Evolutionary conservation across 2,888 invertebrate species (phyloP).

Genomic region (Lasioglossum morio): DNA sequence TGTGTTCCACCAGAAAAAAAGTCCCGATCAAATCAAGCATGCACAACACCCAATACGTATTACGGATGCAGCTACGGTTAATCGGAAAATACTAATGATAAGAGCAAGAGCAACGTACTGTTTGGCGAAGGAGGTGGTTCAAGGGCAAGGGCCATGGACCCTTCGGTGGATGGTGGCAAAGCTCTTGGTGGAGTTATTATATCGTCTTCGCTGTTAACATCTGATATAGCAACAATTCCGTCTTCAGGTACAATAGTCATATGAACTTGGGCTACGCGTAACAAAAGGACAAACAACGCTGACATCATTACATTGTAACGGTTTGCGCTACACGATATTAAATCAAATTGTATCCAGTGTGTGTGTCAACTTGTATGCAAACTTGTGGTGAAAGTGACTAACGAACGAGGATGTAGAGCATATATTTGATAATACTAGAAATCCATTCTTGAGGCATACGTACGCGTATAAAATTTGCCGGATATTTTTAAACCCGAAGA

Average conservation of each 20-base stretch:
- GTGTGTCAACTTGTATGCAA: neutral
- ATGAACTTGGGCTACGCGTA: conserved; percentile 76
- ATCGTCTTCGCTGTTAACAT: conserved; percentile 75
- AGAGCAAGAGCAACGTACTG: conserved; percentile 72
- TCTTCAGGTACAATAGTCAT: conserved; percentile 80
- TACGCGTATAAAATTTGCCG: neutral
- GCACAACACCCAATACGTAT: neutral
- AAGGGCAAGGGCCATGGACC: conserved; percentile 78
- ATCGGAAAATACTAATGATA: conserved; percentile 23
- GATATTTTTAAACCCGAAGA: neutral
- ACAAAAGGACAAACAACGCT: conserved; percentile 38
- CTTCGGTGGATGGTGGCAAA: conserved; percentile 77
- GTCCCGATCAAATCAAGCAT: neutral
- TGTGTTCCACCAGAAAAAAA: neutral
- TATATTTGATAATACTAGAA: neutral
- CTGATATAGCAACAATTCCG: conserved; percentile 78
- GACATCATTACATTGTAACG: conserved; percentile 8
- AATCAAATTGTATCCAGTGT: conserved; percentile 10
- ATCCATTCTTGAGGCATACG: neutral
- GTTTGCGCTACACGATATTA: neutral
- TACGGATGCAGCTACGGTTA: conserved; percentile 29
- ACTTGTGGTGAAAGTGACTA: neutral
- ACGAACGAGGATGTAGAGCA: neutral
- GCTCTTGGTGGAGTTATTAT: conserved; percentile 77
- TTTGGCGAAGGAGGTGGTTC: conserved; percentile 77